These are phyloP conservation scores for Drosophila parthenogenetica DNA, from an alignment of 2,888 invertebrate genomes.

Conservation along the genomic window DNA sequence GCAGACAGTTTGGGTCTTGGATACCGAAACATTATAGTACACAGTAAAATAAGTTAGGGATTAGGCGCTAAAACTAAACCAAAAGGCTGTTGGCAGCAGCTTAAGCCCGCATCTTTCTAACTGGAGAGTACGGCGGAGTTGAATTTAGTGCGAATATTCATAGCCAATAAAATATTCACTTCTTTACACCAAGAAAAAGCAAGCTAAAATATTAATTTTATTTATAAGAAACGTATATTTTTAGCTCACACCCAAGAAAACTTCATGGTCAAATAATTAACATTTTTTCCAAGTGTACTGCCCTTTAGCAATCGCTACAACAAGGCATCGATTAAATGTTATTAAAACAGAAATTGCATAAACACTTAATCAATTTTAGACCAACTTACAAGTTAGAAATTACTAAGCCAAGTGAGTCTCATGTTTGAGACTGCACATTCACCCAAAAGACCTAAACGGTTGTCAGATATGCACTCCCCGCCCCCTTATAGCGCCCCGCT, in stretches of 20 bases:
- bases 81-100: too few relatives aligned
- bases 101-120: too few relatives aligned
- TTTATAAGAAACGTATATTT: too few relatives aligned
- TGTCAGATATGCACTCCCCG: slow-evolving; percentile 14
- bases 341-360: slow-evolving; percentile 71
- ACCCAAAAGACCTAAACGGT: slow-evolving; percentile 18
- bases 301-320: slow-evolving; percentile 46
- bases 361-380: slow-evolving; percentile 70
- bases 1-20: not conserved
- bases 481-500: not conserved
- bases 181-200: too few relatives aligned
- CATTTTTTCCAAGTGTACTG: not conserved
- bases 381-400: slow-evolving; percentile 43
- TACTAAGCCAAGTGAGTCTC: not conserved
- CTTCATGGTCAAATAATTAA: too few relatives aligned
- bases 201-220: too few relatives aligned
- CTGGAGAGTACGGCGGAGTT: too few relatives aligned
- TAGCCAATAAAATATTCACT: too few relatives aligned
- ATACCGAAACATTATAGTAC: not conserved
- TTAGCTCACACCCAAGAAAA: too few relatives aligned
- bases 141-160: too few relatives aligned
- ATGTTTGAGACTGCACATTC: slow-evolving; percentile 9
- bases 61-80: too few relatives aligned
- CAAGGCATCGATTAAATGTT: slow-evolving; percentile 69
- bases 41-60: too few relatives aligned